Base-by-base conservation (phyloP, 2,113 vertebrate genomes). In the Podarcis muralis region DNA sequence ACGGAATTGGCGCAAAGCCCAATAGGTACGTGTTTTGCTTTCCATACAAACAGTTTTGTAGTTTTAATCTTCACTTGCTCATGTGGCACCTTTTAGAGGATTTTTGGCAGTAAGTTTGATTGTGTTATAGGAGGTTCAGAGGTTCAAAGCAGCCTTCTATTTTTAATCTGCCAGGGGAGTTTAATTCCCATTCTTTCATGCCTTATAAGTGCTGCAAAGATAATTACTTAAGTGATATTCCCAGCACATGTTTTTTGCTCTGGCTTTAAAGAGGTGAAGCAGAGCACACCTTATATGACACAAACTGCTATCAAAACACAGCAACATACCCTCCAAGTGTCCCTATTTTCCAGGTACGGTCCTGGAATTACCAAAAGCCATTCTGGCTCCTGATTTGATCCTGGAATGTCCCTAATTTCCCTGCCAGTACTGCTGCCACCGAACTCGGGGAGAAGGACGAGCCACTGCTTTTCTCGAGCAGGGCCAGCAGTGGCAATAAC, bases 1-100 rank as follows among this genome's bases (percentile, higher is more conserved):
- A 65, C 66, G 85, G 75, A 81, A 78, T 82, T 93, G 93, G 84
- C 90, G 87, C 16, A 68, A 90, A 91, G 74, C 89, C 92, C 66
- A 81, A 91, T 90, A 69, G 78, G 90, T 84, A 88, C 88, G 92
- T 32, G 62, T 92, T 92, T 94, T 88, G 83, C 71, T 95, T 95
- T 91, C 30, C 53, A 13, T 85, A 77, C 78, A 95, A 91, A 91
- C 43, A 71, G 85, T 89, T 92, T 91, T 87, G 32, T 77, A 72
- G 77, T 90, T 90, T 90, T 93, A 91, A 91, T 94, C 94, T 94
- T 92, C 84, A 91, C 90, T 79, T 92, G 86, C 62, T 94, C 77
- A 16, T 90, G 78, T 76, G 82, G 30, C 68, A 1, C 35, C 87
- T 83, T 83, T 84, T 43, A 82, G 87, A 92, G 76, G 48, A 84